Evolutionary conservation across 1,140 invertebrate species (phyloP), one percentile per base, ranked within the genome.

Genomic region (Magallana gigas): DNA sequence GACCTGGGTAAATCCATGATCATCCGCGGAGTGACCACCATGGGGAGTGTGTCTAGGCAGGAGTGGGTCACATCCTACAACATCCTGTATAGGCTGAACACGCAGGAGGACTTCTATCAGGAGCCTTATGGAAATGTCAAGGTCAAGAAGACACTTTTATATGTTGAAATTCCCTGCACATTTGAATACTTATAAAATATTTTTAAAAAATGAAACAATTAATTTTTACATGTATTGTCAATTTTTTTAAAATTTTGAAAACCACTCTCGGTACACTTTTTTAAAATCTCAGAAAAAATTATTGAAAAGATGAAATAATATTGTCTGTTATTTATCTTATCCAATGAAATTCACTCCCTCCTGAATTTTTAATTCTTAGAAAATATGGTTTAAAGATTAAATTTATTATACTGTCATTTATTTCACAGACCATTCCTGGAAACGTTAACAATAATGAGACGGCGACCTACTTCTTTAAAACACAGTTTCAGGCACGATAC

Each of bases 41-140:
- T 85, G 60, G 92, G 92, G 57, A 93, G 91, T 56, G 89, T 91
- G 4, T 68, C 84, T 57, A 91, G 88, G 9, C 88, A 86, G 18
- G 91, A 93, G 80, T 93, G 90, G 89, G 91, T 92, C 9, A 90
- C 88, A 6, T n/a, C 36, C 11, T 93, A 89, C 62, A 88, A 90
- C 64, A 36, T 93, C 12, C 57, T 81, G 1, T 93, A 90, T 88
- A 11, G 83, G 9, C 57, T 87, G 12, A 64, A 83, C 0, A 60
- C 85, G 1, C 76, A 87, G 1, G 83, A 83, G 11, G 18, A 82
- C 16, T 88, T 87, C 57, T 93, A 93, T 86, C 89, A 91, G 68
- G 91, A 93, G 64, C 92, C 92, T 11, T 93, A 90, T 56, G 88
- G 88, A 62, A 85, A 48, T 1, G 71, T 89, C 6, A 90, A 88